phyloP scores from a whole-genome alignment of 2,113 vertebrate genomes.

The Sisor rabdophorus region DNA sequence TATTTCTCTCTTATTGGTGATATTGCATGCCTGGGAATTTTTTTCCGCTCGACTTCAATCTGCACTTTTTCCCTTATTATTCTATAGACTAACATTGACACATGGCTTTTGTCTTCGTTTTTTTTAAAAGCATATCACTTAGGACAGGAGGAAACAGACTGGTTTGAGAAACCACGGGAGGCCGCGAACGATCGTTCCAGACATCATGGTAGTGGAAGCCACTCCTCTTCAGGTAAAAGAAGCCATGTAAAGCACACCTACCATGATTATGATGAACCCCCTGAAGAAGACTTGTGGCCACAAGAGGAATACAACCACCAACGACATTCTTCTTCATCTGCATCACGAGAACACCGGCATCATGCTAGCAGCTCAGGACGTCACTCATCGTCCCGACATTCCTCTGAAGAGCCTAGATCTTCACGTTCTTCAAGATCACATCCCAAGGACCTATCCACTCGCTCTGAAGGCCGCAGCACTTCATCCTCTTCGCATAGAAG shows the following conservation, averaged over 20 bases:
- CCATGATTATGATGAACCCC: slow-evolving; percentile 92
- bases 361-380: slow-evolving; percentile 81
- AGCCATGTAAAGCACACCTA: slow-evolving; percentile 85
- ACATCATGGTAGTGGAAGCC: slow-evolving; percentile 81
- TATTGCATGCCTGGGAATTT: slow-evolving; percentile 62
- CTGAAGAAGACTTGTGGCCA: slow-evolving; percentile 83
- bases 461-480: slow-evolving; percentile 75
- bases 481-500: slow-evolving; percentile 77
- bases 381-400: slow-evolving; percentile 81
- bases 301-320: slow-evolving; percentile 82
- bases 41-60: slow-evolving; percentile 79
- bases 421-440: slow-evolving; percentile 83
- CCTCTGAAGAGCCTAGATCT: slow-evolving; percentile 78
- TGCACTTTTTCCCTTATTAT: slow-evolving; percentile 52
- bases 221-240: slow-evolving; percentile 86
- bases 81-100: slow-evolving; percentile 67
- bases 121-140: slow-evolving; percentile 96
- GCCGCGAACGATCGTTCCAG: slow-evolving; percentile 88
- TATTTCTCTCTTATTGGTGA: slow-evolving; percentile 37
- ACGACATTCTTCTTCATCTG: slow-evolving; percentile 72
- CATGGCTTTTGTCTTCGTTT: slow-evolving; percentile 83
- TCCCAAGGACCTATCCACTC: slow-evolving; percentile 74
- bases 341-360: slow-evolving; percentile 85
- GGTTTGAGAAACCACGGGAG: slow-evolving; percentile 98
- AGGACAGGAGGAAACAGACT: slow-evolving; percentile 99